phyloP scores from a whole-genome alignment of 2,113 vertebrate species.

The Isurus oxyrinchus region DNA sequence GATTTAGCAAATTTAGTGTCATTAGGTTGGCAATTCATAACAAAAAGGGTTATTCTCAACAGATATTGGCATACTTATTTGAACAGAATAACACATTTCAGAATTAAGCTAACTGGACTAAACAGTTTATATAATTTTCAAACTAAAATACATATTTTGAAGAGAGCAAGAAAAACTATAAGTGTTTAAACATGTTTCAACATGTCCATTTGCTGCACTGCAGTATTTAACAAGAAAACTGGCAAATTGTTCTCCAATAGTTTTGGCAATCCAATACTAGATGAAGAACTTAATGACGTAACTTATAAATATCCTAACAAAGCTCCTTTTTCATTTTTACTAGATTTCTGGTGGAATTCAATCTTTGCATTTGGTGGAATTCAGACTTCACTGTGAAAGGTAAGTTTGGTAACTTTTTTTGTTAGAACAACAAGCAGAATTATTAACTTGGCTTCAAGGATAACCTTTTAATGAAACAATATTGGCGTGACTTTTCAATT shows the following conservation, averaged over 20 bases:
- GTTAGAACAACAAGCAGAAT: neutral
- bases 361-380: constrained; percentile 95
- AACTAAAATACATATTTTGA: neutral
- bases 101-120: neutral
- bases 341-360: constrained; percentile 96
- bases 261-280: neutral
- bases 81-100: neutral
- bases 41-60: neutral
- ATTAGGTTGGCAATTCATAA: neutral
- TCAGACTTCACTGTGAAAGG: constrained; percentile 83
- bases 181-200: neutral
- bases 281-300: neutral
- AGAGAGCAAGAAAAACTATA: neutral
- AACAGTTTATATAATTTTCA: neutral
- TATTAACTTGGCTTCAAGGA: neutral
- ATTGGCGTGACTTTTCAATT: neutral
- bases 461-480: neutral
- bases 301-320: constrained; percentile 1
- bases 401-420: constrained; percentile 50
- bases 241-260: neutral
- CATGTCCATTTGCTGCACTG: neutral
- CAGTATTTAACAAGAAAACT: neutral
- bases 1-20: neutral
- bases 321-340: constrained; percentile 41
- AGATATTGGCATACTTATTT: neutral